These are phyloP conservation scores for Lasioglossum calceatum DNA, from an alignment of 2,888 invertebrate species.

Conservation along the genomic window DNA sequence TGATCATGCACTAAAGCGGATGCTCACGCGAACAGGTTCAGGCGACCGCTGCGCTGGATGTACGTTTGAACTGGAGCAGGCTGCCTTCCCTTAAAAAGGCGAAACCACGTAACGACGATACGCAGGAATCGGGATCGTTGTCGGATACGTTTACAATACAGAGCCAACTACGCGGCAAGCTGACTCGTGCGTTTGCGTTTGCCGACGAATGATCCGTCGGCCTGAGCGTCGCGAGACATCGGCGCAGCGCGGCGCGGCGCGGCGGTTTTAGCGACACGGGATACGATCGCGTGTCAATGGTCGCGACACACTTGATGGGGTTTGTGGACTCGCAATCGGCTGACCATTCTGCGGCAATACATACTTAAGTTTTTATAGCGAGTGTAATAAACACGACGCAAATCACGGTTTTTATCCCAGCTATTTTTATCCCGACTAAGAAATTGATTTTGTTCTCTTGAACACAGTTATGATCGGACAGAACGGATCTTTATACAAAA, in stretches of 20 bases:
- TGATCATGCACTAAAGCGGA: background rate
- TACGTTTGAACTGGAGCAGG: background rate
- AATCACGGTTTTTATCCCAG: background rate
- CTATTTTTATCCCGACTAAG: background rate
- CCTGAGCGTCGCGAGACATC: conserved; percentile 25
- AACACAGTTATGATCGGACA: background rate
- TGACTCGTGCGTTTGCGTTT: conserved; percentile 23
- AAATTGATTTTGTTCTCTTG: background rate
- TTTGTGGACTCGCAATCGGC: conserved; percentile 11
- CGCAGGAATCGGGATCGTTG: conserved; percentile 36
- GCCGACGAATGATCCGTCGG: conserved; percentile 17
- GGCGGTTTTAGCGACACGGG: conserved; percentile 16
- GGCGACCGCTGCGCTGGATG: background rate
- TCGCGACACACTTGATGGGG: background rate
- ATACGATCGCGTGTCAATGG: conserved; percentile 46
- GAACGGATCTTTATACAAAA: too few species aligned
- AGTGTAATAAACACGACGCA: background rate
- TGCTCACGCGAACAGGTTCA: background rate
- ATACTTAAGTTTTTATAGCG: background rate
- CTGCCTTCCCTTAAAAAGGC: background rate
- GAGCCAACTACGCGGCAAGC: background rate
- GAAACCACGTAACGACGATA: conserved; percentile 28
- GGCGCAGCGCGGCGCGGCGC: background rate
- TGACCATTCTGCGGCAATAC: conserved; percentile 1
- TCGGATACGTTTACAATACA: conserved; percentile 44